Base-by-base conservation (phyloP, 2,113 vertebrate species). In the Gnathonemus echidnorhynchus region DNA sequence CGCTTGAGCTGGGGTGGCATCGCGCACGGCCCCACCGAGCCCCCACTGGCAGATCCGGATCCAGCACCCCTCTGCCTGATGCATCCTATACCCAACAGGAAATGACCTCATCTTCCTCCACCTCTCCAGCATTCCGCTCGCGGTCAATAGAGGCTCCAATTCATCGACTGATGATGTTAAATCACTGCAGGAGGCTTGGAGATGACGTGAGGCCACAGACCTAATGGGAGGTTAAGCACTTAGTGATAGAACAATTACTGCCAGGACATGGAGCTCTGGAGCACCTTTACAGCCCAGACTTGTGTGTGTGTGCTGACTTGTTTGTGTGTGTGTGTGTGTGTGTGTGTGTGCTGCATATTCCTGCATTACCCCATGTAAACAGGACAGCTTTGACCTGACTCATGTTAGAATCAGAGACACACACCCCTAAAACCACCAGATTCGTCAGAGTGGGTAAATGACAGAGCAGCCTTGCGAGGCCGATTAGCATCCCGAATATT, bases 221-320 rank as follows among this genome's bases (percentile, higher is more conserved):
- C 89, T 92, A 93, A 93, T 93, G 91, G 91, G 86, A 91, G 91
- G 91, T 93, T 93, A 93, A 92, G 91, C 91, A 91, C 92, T 91
- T 90, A 92, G 91, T 91, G 91, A 92, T 91, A 88, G 89, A 92
- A 93, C 91, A 90, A 92, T 93, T 92, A 91, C 93, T 92, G 89
- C 87, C 91, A 91, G 91, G 88, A 92, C 89, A 77, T 88, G 90
- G 46, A 84, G 88, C 86, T 87, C 19, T 15, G 4, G 58, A 62
- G 87, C 7, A 19, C 8, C 58, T 87, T 49, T 90, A 27, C 21
- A 87, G n/a, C 24, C 66, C 39, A 86, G 11, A 48, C 42, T 15
- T 77, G 77, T n/a, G 86, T 66, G 27, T 87, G 89, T 87, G 87
- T 90, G 53, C 42, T 39, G 35, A 39, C 42, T 74, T 77, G 24